Evolutionary conservation across 2,888 invertebrate species (phyloP).

Genomic region (Eupelmus urozonus): DNA sequence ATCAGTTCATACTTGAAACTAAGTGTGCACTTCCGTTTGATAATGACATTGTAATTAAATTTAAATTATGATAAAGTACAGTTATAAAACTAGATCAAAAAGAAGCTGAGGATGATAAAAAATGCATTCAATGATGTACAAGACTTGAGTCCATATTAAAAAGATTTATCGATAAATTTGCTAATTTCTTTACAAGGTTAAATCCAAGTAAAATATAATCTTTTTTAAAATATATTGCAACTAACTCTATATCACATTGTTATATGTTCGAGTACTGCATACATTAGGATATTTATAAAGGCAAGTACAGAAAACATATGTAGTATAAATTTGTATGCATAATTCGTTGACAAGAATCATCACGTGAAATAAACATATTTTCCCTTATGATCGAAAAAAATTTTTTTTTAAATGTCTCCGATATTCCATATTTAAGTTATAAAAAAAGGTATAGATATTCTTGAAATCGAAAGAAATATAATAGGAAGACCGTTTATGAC

Average conservation of each 20-base stretch:
- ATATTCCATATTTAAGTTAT: constrained; percentile 18
- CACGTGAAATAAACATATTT: constrained; percentile 11
- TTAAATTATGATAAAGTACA: constrained; percentile 37
- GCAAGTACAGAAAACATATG: constrained; percentile 44
- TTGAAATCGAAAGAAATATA: constrained; percentile 40
- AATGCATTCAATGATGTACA: constrained; percentile 46
- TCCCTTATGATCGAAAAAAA: constrained; percentile 26
- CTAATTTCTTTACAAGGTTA: constrained; percentile 31
- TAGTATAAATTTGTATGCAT: constrained; percentile 31
- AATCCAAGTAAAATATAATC: constrained; percentile 28
- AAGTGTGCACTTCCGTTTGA: constrained; percentile 40
- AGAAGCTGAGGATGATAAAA: constrained; percentile 21
- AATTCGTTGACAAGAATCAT: constrained; percentile 22
- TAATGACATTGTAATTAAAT: constrained; percentile 36
- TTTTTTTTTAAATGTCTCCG: not conserved
- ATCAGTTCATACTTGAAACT: constrained; percentile 44
- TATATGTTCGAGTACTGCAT: constrained; percentile 46
- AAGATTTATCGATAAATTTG: constrained; percentile 30
- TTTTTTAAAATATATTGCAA: constrained; percentile 37
- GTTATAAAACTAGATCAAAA: constrained; percentile 36
- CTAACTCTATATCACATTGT: constrained; percentile 48
- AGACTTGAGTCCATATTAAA: constrained; percentile 39
- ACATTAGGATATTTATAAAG: constrained; percentile 28
- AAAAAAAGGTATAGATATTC: constrained; percentile 17
- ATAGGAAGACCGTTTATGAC: constrained; percentile 49